Base-by-base conservation (phyloP, 2,797 vertebrate species). In the Anabas testudineus region DNA sequence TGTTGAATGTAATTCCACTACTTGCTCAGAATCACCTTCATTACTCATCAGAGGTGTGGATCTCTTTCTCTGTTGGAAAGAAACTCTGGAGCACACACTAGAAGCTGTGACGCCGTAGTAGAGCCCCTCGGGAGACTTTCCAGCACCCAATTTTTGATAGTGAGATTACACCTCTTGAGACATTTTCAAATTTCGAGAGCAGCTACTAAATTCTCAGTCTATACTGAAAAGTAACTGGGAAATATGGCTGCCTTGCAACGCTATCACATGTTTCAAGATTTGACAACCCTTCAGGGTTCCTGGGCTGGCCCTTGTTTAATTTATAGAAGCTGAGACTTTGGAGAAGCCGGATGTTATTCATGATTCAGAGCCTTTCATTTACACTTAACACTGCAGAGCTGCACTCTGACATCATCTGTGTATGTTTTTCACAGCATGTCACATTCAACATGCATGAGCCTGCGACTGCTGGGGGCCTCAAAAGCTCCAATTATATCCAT, bases 1-100 rank as follows among this genome's bases (percentile, higher is more conserved):
- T 72, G 86, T 74, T 90, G 75, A 89, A 90, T 87, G 83, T 86
- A 90, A 92, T 88, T 92, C 87, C 81, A 87, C 72, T 83, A 87
- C 85, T 89, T 92, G 73, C 76, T 84, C 78, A 80, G 80, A 87
- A 90, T 89, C 84, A 84, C 83, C 84, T 88, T 88, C 91, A 91
- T 93, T 89, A 90, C 85, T 90, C 88, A 87, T 79, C 85, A 70
- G 85, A 82, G 76, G 81, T 81, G 87, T 76, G 83, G 73, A 88
- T 87, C 77, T 59, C 71, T 63, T 60, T 51, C 59, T 36, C 16
- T 32, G 14, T 30, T 13, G 51, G 52, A 47, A 58, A 54, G 36
- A 34, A 69, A 37, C 24, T 46, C 52, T 2, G 2, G 53, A 76
- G 74, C 3, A 6, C 74, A 74, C 60, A 32, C 34, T 7, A 61